phyloP scores from a whole-genome alignment of 1,140 invertebrate species.

The Matsumurasca onukii region DNA sequence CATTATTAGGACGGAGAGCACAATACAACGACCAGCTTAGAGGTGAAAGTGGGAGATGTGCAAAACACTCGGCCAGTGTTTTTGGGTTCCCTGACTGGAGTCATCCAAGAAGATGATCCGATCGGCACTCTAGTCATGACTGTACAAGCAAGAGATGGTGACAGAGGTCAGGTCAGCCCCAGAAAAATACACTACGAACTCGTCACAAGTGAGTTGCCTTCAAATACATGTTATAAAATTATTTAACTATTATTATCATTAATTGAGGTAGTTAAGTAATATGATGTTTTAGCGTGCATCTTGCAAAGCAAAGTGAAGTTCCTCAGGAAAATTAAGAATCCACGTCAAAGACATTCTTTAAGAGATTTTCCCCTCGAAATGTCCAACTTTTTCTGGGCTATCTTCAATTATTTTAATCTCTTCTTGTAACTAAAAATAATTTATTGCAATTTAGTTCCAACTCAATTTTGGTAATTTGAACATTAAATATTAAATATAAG shows the following conservation, averaged over 20 bases:
- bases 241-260: background rate
- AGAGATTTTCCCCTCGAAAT: too few relatives aligned
- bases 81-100: conserved; percentile 72
- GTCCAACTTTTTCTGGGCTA: too few relatives aligned
- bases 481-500: too few relatives aligned
- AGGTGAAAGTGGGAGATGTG: conserved; percentile 76
- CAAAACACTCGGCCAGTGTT: conserved; percentile 83
- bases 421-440: too few relatives aligned
- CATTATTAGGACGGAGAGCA: conserved; percentile 71
- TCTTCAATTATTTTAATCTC: too few relatives aligned
- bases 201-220: conserved; percentile 70
- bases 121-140: conserved; percentile 82
- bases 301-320: background rate
- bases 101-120: conserved; percentile 79
- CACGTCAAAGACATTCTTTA: too few relatives aligned
- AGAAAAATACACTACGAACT: conserved; percentile 76
- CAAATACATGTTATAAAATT: too few relatives aligned
- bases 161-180: conserved; percentile 75
- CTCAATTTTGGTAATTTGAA: background rate
- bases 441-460: background rate
- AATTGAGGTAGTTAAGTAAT: too few relatives aligned
- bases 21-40: conserved; percentile 67
- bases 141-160: conserved; percentile 78
- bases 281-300: background rate
- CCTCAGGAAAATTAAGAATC: too few relatives aligned